These are phyloP conservation scores for Machaerirhynchus nigripectus DNA, from an alignment of 2,113 vertebrate species.

Conservation along the genomic window DNA sequence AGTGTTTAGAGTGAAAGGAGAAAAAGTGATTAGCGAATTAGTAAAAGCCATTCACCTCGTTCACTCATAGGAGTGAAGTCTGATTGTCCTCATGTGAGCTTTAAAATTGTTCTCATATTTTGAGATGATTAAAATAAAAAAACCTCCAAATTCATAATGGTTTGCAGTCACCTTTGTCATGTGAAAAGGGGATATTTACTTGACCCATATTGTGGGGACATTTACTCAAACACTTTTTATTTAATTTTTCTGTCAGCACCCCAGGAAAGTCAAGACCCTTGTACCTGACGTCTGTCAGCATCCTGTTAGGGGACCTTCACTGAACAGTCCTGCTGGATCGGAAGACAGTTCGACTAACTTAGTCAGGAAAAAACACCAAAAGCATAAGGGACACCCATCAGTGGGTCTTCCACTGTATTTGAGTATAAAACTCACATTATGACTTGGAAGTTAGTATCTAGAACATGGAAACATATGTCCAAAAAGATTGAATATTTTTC, in stretches of 20 bases:
- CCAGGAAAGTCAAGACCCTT: not conserved
- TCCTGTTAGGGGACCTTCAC: not conserved
- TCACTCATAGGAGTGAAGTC: not conserved
- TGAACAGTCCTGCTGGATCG: not conserved
- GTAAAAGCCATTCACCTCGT: not conserved
- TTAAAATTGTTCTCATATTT: constrained; percentile 6
- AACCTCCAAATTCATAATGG: not conserved
- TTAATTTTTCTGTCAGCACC: not conserved
- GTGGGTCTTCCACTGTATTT: not conserved
- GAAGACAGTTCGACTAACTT: not conserved
- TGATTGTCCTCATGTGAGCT: not conserved
- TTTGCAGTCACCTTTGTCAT: not conserved
- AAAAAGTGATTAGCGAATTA: not conserved
- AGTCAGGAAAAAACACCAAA: not conserved
- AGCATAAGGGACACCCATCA: not conserved
- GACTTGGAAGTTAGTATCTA: not conserved
- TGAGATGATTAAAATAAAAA: not conserved
- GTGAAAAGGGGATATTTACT: not conserved
- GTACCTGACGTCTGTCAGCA: not conserved
- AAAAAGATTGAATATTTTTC: not conserved
- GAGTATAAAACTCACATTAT: not conserved
- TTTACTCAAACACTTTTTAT: not conserved
- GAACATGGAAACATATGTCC: not conserved
- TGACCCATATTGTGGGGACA: not conserved
- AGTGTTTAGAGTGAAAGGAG: not conserved